Base-by-base conservation (phyloP, 2,888 invertebrate species). In the Dynastes hyllus region DNA sequence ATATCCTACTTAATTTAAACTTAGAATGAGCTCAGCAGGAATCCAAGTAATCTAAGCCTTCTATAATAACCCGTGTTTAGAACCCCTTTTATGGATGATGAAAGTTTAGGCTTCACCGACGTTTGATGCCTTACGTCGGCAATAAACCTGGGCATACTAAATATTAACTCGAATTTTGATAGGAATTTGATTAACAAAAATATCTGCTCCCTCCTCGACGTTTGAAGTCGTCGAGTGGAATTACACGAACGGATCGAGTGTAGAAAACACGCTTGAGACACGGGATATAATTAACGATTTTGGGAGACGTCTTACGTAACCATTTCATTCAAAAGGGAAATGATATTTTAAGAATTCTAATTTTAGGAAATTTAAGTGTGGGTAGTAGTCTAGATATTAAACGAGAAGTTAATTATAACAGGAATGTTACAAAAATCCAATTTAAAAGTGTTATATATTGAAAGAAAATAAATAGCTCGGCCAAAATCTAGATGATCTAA, bases 161-260 rank as follows among this genome's bases (percentile, higher is more conserved):
- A 58, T 58, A 58, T 58, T 58, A 58, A 58, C 55, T 58, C 55
- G 55, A 22, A 58, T 58, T 58, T 58, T 58, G 55, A 58, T 58
- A 27, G 22, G 55, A 58, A 58, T 58, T 58, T 58, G 55, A 58
- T 58, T 58, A 58, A 58, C 55, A 58, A 58, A 58, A 58, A 58
- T 58, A 22, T 27, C 55, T 3, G 53, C 13, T 58, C 22, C 22
- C 22, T 8, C 55, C n/a, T 22, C 22, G 22, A 8, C 22, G 16
- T 58, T 58, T 58, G 55, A 58, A 58, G 55, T 22, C 16, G 55
- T 22, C n/a, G n/a, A 3, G 22, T 5, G 16, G 22, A 58, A 58
- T 22, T 16, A 8, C 22, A 4, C 22, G n/a, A 22, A 55, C 22
- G 55, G 16, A 55, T 53, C n/a, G 6, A 55, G n/a, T n/a, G n/a